Evolutionary conservation across 2,888 invertebrate genomes (phyloP), one percentile per base, ranked within the genome.

Genomic region (Theretra japonica): DNA sequence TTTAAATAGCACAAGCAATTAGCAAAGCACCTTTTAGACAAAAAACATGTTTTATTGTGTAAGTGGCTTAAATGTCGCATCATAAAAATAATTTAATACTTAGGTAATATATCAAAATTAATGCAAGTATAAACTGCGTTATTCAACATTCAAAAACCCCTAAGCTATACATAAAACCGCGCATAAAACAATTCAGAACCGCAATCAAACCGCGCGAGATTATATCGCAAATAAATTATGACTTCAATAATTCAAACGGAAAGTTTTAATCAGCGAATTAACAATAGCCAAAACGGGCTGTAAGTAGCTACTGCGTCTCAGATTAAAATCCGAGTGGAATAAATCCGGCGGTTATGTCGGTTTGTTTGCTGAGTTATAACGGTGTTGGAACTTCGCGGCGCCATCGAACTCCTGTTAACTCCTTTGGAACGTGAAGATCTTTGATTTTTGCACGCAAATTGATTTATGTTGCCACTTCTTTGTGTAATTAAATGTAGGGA

Each of bases 251-350:
- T 70, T 73, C 73, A 65, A 65, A 72, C 59, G 65, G 65, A 57
- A 77, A 79, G 77, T 79, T 80, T 75, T 78, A 77, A 78, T 76
- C 79, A 74, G 76, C 75, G 65, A 62, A 62, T 70, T 70, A 6
- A 65, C 69, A 50, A 69, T 68, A 50, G 33, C 57, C 69, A 59
- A 57, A 59, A 72, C 59, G 69, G 68, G 69, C 25, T 28, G 59
- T 50, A 50, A 74, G 57, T 23, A 58, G 56, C 68, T 21, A 70
- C 56, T 33, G 57, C 58, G 72, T 65, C 69, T 60, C 72, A 73
- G 86, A 85, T 88, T 86, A 85, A 85, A 87, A 86, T 87, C 82
- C 82, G 78, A 89, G 84, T 87, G 84, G 79, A 86, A 90, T 89
- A 90, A 91, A 90, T 89, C 83, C 83, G 79, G 76, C 75, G 79